These are phyloP conservation scores for Morone chrysops DNA, from an alignment of 2,113 vertebrate species.

Conservation along the genomic window DNA sequence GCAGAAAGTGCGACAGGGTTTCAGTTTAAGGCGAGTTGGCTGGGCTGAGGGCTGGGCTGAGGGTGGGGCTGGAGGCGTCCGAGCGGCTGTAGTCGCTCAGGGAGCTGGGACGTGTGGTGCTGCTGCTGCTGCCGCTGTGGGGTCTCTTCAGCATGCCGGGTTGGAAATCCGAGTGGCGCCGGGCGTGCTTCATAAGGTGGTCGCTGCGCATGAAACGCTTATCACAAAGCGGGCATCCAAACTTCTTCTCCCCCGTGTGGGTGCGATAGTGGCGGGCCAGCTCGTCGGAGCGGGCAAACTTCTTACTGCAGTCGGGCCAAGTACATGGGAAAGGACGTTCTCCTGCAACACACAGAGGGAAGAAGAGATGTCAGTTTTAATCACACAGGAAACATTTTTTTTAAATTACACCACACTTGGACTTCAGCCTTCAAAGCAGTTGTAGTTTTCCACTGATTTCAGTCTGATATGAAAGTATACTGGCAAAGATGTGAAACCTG, in stretches of 20 bases:
- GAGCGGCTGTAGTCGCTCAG: slow-evolving; percentile 98
- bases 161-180: slow-evolving; percentile 94
- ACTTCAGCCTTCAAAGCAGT: not conserved
- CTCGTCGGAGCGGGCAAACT: slow-evolving; percentile 97
- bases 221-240: slow-evolving; percentile 94
- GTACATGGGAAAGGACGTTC: slow-evolving; percentile 96
- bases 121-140: slow-evolving; percentile 73
- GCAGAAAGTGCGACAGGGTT: slow-evolving; percentile 86
- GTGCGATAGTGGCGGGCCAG: slow-evolving; percentile 97
- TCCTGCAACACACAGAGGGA: slow-evolving; percentile 82
- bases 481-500: not conserved
- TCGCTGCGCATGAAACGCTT: slow-evolving; percentile 99
- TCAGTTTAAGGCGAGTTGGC: slow-evolving; percentile 94
- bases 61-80: slow-evolving; percentile 92
- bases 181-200: slow-evolving; percentile 97
- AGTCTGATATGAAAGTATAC: not conserved
- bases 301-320: slow-evolving; percentile 97
- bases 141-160: slow-evolving; percentile 94
- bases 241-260: slow-evolving; percentile 99
- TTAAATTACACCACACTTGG: not conserved
- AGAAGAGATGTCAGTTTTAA: not conserved
- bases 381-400: not conserved
- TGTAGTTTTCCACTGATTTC: not conserved
- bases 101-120: slow-evolving; percentile 87
- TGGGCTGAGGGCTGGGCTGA: slow-evolving; percentile 87